Conservation (phyloP, 2,888 invertebrate genomes). For the Aethes cnicana region DNA sequence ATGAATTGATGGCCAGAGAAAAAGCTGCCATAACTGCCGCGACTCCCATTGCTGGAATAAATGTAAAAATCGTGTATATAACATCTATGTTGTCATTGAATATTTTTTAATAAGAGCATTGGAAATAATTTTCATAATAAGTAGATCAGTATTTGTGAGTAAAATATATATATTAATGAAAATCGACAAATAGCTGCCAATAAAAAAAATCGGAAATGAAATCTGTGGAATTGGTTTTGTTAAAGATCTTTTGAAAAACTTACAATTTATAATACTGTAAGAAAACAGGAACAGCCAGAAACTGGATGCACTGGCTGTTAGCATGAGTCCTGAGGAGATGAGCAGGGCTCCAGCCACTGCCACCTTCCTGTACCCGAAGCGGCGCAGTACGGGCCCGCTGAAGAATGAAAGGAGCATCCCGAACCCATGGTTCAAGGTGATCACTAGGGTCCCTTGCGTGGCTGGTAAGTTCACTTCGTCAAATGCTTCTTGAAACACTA, state of each 20-base stretch:
- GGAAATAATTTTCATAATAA: too few species aligned
- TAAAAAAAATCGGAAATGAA: too few species aligned
- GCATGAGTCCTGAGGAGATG: conserved; percentile 80
- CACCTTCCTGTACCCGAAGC: conserved; percentile 85
- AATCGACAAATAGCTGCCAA: too few species aligned
- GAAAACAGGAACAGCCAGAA: conserved; percentile 84
- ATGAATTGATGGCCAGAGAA: conserved; percentile 85
- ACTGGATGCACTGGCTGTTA: conserved; percentile 80
- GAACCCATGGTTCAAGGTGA: conserved; percentile 85
- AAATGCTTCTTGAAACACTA: conserved; percentile 85
- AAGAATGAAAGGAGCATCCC: conserved; percentile 86
- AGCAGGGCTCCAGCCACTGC: conserved; percentile 81
- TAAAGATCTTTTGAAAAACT: too few species aligned
- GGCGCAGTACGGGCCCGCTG: conserved; percentile 84
- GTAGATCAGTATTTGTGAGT: too few species aligned
- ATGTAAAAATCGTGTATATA: too few species aligned
- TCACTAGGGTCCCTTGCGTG: conserved; percentile 84
- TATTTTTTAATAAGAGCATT: too few species aligned
- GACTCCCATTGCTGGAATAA: conserved; percentile 83
- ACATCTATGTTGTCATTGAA: too few species aligned
- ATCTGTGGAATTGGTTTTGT: too few species aligned
- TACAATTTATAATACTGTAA: conserved; percentile 87
- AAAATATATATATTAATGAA: too few species aligned
- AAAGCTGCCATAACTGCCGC: conserved; percentile 84
- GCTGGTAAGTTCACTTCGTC: conserved; percentile 79